Percentiles rank a stretch among this genome's conserved stretches.
phyloP scores from a whole-genome alignment of 92 coral and sea anemone species.

The Siderastrea radians region DNA sequence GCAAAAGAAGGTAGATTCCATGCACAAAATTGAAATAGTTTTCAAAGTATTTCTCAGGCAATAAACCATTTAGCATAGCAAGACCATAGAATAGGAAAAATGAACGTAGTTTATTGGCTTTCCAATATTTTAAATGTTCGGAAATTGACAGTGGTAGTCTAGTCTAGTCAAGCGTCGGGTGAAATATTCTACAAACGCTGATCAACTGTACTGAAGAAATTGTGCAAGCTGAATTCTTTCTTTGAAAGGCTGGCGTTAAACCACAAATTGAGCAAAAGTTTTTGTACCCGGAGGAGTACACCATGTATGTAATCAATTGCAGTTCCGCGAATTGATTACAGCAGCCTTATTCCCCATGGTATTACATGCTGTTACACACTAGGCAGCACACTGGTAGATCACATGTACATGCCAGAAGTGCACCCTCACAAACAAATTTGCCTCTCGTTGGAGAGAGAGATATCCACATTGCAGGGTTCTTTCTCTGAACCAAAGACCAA shows the following conservation, averaged over 20 bases:
- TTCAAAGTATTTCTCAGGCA: conserved; percentile 61
- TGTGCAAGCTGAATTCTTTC: conserved; percentile 35
- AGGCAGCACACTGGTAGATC: conserved; percentile 77
- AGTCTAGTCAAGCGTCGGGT: conserved; percentile 51
- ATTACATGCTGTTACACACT: conserved; percentile 71
- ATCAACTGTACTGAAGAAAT: conserved; percentile 31
- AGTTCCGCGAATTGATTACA: conserved; percentile 65
- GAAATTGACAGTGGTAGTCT: conserved; percentile 56
- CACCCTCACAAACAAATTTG: conserved; percentile 50
- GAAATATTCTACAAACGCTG: conserved; percentile 54
- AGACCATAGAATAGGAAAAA: conserved; percentile 68
- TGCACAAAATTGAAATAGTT: conserved; percentile 15
- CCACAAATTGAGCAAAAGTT: conserved; percentile 66
- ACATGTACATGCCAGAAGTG: conserved; percentile 51
- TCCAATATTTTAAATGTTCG: conserved; percentile 58
- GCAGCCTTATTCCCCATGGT: conserved; percentile 72
- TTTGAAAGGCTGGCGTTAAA: conserved; percentile 34
- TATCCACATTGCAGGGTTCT: conserved; percentile 74
- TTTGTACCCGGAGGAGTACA: conserved; percentile 64
- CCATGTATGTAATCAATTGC: conserved; percentile 85
- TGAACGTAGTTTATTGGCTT: conserved; percentile 70
- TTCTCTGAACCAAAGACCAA: conserved; percentile 84
- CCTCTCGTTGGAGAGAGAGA: conserved; percentile 60
- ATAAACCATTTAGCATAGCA: conserved; percentile 56
- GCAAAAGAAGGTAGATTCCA: conserved; percentile 26